phyloP scores from a whole-genome alignment of 2,797 vertebrate genomes.

The Sebastiscus tertius region DNA sequence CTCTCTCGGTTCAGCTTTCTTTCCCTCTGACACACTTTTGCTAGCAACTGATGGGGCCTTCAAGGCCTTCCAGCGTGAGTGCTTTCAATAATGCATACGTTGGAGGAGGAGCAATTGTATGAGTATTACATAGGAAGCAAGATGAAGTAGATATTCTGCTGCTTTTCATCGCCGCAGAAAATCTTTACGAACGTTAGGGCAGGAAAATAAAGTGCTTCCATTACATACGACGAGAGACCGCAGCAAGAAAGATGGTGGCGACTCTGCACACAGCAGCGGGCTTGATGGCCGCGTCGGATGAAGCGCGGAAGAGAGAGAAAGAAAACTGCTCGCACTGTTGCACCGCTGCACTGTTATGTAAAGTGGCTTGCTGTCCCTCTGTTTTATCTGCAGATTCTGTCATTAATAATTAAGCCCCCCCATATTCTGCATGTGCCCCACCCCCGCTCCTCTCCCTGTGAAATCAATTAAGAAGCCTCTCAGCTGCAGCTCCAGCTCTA shows the following conservation, averaged over 20 bases:
- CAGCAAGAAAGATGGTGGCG: slow-evolving; percentile 41
- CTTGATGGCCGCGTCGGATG: slow-evolving; percentile 30
- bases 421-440: slow-evolving; percentile 76
- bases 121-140: slow-evolving; percentile 48
- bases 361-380: slow-evolving; percentile 80
- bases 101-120: slow-evolving; percentile 55
- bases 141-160: slow-evolving; percentile 42
- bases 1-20: slow-evolving; percentile 19
- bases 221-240: slow-evolving; percentile 31
- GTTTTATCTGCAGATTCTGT: slow-evolving; percentile 84
- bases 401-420: slow-evolving; percentile 85
- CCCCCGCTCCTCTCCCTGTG: slow-evolving; percentile 82
- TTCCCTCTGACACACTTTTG: slow-evolving; percentile 62
- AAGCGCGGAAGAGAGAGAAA: slow-evolving; percentile 38
- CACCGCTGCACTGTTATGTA: slow-evolving; percentile 81
- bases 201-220: slow-evolving; percentile 47
- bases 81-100: slow-evolving; percentile 74
- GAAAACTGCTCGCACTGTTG: slow-evolving; percentile 68
- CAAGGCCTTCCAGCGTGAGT: slow-evolving; percentile 51
- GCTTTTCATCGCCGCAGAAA: slow-evolving; percentile 42
- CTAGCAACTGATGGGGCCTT: slow-evolving; percentile 55
- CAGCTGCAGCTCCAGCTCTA: slow-evolving; percentile 72
- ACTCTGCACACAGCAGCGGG: slow-evolving; percentile 21
- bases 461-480: slow-evolving; percentile 85
- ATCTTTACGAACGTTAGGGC: slow-evolving; percentile 51